Evolutionary conservation across 2,113 vertebrate species (phyloP).

Genomic region (Saccopteryx leptura): DNA sequence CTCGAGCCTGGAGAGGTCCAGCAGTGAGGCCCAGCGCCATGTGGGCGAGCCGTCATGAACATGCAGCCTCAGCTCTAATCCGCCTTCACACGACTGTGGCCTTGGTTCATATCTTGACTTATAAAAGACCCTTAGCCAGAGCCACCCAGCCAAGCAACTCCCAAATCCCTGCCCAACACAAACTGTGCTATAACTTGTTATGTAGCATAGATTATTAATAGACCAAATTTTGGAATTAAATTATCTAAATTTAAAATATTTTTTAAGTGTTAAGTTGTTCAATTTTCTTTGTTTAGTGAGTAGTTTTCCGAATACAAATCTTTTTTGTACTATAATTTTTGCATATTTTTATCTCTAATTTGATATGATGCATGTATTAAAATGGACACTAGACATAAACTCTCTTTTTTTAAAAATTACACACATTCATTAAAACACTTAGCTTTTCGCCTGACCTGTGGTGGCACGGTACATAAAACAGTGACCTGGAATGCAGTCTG

Average conservation of each 20-base stretch:
- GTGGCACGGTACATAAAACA: no score
- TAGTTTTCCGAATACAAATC: background rate
- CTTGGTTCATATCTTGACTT: background rate
- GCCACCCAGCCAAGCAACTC: background rate
- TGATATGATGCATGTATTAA: conserved; percentile 39
- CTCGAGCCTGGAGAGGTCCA: background rate
- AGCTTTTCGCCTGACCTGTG: conserved; percentile 15
- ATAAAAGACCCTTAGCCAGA: background rate
- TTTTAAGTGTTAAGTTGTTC: background rate
- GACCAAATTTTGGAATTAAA: conserved; percentile 1
- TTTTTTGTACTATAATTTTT: conserved; percentile 1
- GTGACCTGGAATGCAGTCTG: no score
- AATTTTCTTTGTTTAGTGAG: background rate
- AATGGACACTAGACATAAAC: background rate
- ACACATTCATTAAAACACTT: background rate
- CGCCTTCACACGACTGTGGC: background rate
- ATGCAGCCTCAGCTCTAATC: background rate
- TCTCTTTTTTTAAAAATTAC: conserved; percentile 36
- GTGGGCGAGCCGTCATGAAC: background rate
- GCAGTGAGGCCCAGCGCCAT: background rate
- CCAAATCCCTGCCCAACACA: background rate
- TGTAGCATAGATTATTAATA: background rate
- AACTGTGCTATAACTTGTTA: background rate
- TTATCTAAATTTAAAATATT: background rate
- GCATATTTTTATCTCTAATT: conserved; percentile 18